Conservation (phyloP, 2,888 invertebrate genomes). For the Melinopterus prodromus region DNA sequence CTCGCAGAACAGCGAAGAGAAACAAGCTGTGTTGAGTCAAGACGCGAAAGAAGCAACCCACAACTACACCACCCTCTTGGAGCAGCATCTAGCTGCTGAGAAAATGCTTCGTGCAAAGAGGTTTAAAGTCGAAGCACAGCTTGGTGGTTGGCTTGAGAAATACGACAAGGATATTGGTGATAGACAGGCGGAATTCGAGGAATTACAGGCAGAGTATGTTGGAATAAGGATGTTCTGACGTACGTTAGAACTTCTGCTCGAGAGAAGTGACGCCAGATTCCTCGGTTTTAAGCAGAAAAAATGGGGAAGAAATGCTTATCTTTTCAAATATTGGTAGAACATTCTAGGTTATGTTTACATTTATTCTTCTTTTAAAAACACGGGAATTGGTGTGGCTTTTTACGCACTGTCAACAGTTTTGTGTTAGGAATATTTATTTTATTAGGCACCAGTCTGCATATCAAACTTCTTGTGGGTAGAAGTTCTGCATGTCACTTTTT, state of each 20-base stretch:
- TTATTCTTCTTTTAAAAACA: neutral
- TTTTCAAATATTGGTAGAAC: too few species aligned
- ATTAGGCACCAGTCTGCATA: too few species aligned
- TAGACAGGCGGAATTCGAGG: slow-evolving; percentile 65
- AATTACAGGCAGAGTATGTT: slow-evolving; percentile 56
- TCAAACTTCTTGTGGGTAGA: too few species aligned
- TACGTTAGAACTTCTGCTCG: too few species aligned
- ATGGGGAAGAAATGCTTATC: too few species aligned
- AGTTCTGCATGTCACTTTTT: too few species aligned
- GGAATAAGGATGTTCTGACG: too few species aligned
- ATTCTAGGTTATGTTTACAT: too few species aligned
- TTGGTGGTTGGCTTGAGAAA: slow-evolving; percentile 67
- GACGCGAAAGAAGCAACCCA: slow-evolving; percentile 61
- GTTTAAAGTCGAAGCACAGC: slow-evolving; percentile 67
- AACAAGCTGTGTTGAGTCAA: slow-evolving; percentile 62
- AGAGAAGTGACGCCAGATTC: too few species aligned
- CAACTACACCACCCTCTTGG: slow-evolving; percentile 61
- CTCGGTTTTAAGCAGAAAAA: too few species aligned
- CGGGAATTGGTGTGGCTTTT: neutral
- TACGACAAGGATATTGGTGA: slow-evolving; percentile 69
- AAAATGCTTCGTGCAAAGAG: slow-evolving; percentile 65
- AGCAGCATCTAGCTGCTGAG: slow-evolving; percentile 63
- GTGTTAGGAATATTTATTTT: too few species aligned
- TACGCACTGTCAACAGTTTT: neutral
- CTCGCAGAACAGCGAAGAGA: slow-evolving; percentile 61